phyloP scores from a whole-genome alignment of 37 sponge, comb jelly and placozoan genomes.

The Ephydatia muelleri region DNA sequence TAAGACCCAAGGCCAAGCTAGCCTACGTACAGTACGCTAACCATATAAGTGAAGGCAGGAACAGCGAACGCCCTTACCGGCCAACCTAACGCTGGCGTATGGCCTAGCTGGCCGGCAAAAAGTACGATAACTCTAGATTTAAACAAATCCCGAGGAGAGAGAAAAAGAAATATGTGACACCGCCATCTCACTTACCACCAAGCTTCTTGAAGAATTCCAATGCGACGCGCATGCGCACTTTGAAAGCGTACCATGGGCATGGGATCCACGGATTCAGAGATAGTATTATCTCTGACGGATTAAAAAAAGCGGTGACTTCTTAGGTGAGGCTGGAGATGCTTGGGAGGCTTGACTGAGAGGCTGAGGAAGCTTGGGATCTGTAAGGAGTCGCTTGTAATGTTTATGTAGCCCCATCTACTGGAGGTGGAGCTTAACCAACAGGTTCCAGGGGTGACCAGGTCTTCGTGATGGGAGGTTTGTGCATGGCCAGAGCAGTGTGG shows the following conservation, averaged over 20 bases:
- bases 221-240: neutral
- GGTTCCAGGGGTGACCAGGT: no score
- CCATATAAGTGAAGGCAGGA: neutral
- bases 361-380: no score
- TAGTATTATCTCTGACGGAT: no score
- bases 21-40: neutral
- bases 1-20: neutral
- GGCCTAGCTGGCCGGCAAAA: neutral
- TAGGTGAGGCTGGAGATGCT: no score
- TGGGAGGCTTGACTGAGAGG: no score
- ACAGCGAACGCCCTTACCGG: neutral
- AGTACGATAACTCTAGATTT: conserved; percentile 1
- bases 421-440: no score
- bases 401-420: no score
- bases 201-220: neutral
- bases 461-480: no score
- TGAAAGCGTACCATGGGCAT: neutral
- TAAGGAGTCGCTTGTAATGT: no score
- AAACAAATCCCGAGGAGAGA: neutral
- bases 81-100: neutral
- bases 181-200: neutral
- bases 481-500: no score
- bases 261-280: no score
- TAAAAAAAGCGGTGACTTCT: no score
- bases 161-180: neutral